Evolutionary conservation across 2,797 vertebrate genomes (phyloP), one percentile per base, ranked within the genome.

Genomic region (Tachyglossus aculeatus): DNA sequence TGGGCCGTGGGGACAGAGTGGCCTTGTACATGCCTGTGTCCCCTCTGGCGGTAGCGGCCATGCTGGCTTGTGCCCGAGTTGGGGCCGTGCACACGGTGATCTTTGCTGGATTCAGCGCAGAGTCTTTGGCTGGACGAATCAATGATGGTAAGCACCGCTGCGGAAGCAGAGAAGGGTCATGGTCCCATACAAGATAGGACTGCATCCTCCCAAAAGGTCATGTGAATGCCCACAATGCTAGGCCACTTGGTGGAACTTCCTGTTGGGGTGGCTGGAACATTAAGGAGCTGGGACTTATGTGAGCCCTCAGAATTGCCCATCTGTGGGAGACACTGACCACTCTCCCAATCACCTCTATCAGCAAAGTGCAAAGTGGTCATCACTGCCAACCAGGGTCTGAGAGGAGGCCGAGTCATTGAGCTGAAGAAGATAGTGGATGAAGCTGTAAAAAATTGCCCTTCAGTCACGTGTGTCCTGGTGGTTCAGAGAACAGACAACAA

Each of bases 21-120:
- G 97, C 96, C 83, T 94, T 99, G 88, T 99, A 99, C 78, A 96
- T 99, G 96, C 93, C 97, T 0, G 88, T 95, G 19, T 97, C 95
- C 43, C 97, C 97, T 0, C 12, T 95, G 61, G 95, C 96, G 0
- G 96, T 99, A 90, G 94, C 96, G 3, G 92, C 97, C 71, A 99
- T 99, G 97, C 88, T 99, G 91, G 96, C 96, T 34, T 98, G 98
- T 6, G 93, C 96, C 52, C 94, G 98, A 22, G 95, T 98, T 0
- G 97, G 97, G 14, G 98, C 97, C 0, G 67, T 95, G 5, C 98
- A 99, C 87, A 97, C 94, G 0, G 96, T 99, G 38, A 86, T 99
- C 85, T 99, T 99, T 19, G 97, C 97, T 11, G 98, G 97, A 19
- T 99, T 99, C 92, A 98, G 97, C 15, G 94, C 94, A 0, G 94